phyloP scores from a whole-genome alignment of 1,140 invertebrate genomes.

The Achatina immaculata region DNA sequence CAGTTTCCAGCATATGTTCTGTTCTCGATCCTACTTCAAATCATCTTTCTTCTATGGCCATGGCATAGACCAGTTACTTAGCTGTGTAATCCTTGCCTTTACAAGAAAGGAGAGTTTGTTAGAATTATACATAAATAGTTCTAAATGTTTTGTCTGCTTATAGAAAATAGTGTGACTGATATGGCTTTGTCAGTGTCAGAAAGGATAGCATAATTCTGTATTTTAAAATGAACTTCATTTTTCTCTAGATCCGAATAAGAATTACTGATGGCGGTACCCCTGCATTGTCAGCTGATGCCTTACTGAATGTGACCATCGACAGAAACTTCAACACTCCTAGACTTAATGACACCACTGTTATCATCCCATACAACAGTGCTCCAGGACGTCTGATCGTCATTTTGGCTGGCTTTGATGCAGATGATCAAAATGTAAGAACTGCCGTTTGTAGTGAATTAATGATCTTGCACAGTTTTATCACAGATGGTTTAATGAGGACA shows the following conservation, averaged over 20 bases:
- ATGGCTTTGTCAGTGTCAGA: too few relatives aligned
- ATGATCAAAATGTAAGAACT: conserved; percentile 1
- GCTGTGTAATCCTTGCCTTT: too few relatives aligned
- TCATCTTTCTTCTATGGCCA: too few relatives aligned
- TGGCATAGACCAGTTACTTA: too few relatives aligned
- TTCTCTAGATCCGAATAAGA: conserved; percentile 26
- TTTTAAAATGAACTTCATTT: too few relatives aligned
- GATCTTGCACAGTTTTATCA: neutral
- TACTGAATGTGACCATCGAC: neutral
- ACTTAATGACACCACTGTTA: neutral
- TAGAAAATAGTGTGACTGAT: too few relatives aligned
- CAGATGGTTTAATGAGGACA: neutral
- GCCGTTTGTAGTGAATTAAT: neutral
- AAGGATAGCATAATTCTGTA: too few relatives aligned
- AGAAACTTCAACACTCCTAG: conserved; percentile 14
- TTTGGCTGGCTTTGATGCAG: conserved; percentile 22
- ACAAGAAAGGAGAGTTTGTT: too few relatives aligned
- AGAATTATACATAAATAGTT: too few relatives aligned
- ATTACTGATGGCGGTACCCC: conserved; percentile 27
- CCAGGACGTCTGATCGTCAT: neutral
- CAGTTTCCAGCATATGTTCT: too few relatives aligned
- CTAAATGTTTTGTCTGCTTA: too few relatives aligned
- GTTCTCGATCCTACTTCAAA: too few relatives aligned
- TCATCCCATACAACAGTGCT: conserved; percentile 8
- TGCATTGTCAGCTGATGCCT: neutral